Conservation (phyloP, 2,888 invertebrate species). For the Hypena proboscidalis region DNA sequence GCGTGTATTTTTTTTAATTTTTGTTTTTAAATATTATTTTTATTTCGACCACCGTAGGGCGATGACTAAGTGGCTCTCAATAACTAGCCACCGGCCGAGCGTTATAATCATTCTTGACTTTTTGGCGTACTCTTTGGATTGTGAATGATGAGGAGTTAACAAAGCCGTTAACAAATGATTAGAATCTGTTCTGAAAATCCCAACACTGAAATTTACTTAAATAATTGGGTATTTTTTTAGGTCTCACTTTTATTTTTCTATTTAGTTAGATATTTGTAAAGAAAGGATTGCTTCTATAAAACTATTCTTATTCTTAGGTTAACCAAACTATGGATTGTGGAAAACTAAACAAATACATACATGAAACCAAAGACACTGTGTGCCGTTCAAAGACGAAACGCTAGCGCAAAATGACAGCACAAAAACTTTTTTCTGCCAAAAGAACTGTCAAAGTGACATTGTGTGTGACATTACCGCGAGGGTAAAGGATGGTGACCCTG, state of each 20-base stretch:
- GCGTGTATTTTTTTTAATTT: slow-evolving; percentile 57
- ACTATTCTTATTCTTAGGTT: slow-evolving; percentile 27
- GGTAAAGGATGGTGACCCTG: slow-evolving; percentile 86
- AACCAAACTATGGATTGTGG: slow-evolving; percentile 58
- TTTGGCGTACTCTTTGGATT: slow-evolving; percentile 37
- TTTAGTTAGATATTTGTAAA: too few species aligned
- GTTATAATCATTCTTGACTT: slow-evolving; percentile 69
- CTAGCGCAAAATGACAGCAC: slow-evolving; percentile 68
- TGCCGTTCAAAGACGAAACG: slow-evolving; percentile 59
- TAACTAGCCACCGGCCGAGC: slow-evolving; percentile 76
- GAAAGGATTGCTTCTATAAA: background rate
- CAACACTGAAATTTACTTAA: too few species aligned
- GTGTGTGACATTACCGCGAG: slow-evolving; percentile 59
- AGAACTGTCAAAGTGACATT: slow-evolving; percentile 77
- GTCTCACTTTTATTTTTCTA: too few species aligned
- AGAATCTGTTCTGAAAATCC: too few species aligned
- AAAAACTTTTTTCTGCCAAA: slow-evolving; percentile 68
- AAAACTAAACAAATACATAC: slow-evolving; percentile 45
- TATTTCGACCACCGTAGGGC: slow-evolving; percentile 63
- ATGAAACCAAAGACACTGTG: slow-evolving; percentile 48
- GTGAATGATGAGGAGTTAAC: slow-evolving; percentile 13
- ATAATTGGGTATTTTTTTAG: too few species aligned
- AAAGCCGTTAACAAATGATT: slow-evolving; percentile 11
- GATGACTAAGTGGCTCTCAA: slow-evolving; percentile 79
- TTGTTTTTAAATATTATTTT: slow-evolving; percentile 63